Percentiles rank a stretch among this genome's conserved stretches.
Conservation (phyloP, 2,113 vertebrate species). For the Platichthys stellatus region DNA sequence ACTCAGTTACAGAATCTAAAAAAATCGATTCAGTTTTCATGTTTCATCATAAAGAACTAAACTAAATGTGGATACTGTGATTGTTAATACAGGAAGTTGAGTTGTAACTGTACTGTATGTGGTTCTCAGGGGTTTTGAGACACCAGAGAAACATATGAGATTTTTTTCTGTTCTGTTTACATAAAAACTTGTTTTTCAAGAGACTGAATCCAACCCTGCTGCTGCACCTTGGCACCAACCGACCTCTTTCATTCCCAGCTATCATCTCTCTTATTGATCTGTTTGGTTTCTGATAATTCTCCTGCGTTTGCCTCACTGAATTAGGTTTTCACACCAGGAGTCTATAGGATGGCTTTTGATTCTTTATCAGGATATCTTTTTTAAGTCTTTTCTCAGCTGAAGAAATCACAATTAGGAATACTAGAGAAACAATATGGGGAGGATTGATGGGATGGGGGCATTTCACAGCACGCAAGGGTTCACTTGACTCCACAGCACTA, state of each 20-base stretch:
- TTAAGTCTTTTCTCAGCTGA: too few species aligned
- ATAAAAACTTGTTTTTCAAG: neutral
- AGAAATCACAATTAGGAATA: neutral
- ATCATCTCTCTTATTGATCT: neutral
- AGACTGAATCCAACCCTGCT: neutral
- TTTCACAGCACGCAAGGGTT: constrained; percentile 26
- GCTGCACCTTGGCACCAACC: neutral
- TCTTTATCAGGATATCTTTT: too few species aligned
- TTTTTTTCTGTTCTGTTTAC: neutral
- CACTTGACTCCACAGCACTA: neutral
- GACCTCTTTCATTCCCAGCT: neutral
- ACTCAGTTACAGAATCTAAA: too few species aligned
- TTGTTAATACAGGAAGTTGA: too few species aligned
- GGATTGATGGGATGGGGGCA: constrained; percentile 9
- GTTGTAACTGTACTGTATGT: too few species aligned
- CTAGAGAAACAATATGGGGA: neutral
- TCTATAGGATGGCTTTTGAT: too few species aligned
- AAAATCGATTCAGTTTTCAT: too few species aligned
- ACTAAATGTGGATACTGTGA: neutral
- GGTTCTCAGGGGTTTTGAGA: too few species aligned
- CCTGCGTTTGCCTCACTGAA: neutral
- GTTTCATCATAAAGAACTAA: too few species aligned
- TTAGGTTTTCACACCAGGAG: neutral
- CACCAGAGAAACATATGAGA: neutral
- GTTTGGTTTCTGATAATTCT: neutral